These are phyloP conservation scores for Tragulus kanchil DNA, from an alignment of 2,113 vertebrate species.

Conservation along the genomic window DNA sequence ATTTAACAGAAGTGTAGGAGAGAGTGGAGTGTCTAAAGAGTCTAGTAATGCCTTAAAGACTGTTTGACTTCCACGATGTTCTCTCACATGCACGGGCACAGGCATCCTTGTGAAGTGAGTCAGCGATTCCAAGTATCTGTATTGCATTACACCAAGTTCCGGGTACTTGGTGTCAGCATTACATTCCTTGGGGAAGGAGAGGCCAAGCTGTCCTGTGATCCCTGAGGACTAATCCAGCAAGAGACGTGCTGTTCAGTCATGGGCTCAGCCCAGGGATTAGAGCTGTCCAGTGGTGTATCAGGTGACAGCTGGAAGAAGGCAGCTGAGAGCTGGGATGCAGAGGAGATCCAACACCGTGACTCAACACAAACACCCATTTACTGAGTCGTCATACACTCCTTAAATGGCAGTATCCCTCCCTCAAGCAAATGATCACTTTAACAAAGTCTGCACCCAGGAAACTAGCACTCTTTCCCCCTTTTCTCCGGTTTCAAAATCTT, in stretches of 20 bases:
- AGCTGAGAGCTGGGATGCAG: background rate
- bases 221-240: slow-evolving; percentile 31
- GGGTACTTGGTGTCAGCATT: background rate
- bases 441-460: background rate
- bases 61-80: background rate
- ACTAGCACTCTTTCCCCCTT: background rate
- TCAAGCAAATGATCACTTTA: background rate
- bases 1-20: background rate
- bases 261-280: slow-evolving; percentile 8
- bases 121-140: background rate
- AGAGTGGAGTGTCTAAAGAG: background rate
- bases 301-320: slow-evolving; percentile 35
- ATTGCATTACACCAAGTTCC: background rate
- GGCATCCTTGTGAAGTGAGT: background rate
- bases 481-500: background rate
- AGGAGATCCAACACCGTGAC: background rate
- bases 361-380: background rate
- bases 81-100: background rate
- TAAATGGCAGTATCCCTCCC: background rate
- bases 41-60: background rate
- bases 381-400: background rate
- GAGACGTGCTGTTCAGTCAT: slow-evolving; percentile 26
- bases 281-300: background rate
- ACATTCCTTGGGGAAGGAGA: background rate
- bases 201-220: slow-evolving; percentile 66